Evolutionary conservation across 2,797 vertebrate species (phyloP), one percentile per base, ranked within the genome.

Genomic region (Sebastolobus alascanus): DNA sequence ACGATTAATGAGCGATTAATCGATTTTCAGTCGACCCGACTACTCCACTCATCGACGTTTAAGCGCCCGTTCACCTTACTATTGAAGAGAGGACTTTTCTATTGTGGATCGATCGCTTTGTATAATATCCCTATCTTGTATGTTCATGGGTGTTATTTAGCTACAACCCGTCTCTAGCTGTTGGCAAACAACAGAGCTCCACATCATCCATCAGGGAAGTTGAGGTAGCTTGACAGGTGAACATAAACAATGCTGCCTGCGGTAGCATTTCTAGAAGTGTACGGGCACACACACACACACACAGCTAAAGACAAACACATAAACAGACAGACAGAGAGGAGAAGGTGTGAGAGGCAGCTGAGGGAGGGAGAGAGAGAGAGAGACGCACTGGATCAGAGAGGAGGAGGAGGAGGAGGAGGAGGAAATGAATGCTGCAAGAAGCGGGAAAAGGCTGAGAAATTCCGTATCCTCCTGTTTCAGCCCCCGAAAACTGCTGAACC

Each of bases 401-500:
- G n/a, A 60, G 66, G 25, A 25, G 25, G 75, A 52, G 65, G 18
- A 59, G 64, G 33, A 38, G 40, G 60, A 75, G 77, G 81, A 88
- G 88, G 83, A 90, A 89, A 84, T 83, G 79, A 83, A 50, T 82
- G 83, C 89, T 89, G 87, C 75, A 86, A 88, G 87, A 88, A 82
- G 85, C 46, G 89, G 76, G 86, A 89, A 90, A 68, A 92, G 90
- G 88, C 75, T 37, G 84, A 89, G 91, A 90, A 88, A 92, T 85
- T 92, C 89, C 40, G 84, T 85, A 91, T 93, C 89, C 91, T 88
- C 89, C 90, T 87, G 85, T 91, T 93, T 91, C 87, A 91, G 88
- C 70, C 74, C 58, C 78, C 10, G 68, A 89, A 94, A 95, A 94
- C 86, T 93, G 93, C 94, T 95, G 94, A 96, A 92, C 86, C 92